These are phyloP conservation scores for Sussaba pulchella DNA, from an alignment of 2,888 invertebrate genomes.

Conservation along the genomic window DNA sequence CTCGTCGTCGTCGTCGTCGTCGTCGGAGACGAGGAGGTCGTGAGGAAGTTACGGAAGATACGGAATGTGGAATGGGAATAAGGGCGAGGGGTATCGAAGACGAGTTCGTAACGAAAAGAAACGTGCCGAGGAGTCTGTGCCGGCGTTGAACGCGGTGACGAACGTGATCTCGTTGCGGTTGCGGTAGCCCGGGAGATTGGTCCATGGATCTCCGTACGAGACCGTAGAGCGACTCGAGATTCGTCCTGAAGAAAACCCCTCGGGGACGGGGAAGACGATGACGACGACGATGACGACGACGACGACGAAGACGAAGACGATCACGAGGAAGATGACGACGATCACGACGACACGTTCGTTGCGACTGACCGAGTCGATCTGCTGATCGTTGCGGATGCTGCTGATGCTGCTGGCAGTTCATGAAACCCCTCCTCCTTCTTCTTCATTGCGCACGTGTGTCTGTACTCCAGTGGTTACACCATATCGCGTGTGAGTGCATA, in stretches of 20 bases:
- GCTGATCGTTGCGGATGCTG: slow-evolving; percentile 30
- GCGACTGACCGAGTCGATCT: slow-evolving; percentile 50
- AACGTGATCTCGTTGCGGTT: too few relatives aligned
- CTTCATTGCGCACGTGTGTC: slow-evolving; percentile 55
- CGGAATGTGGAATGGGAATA: slow-evolving; percentile 48
- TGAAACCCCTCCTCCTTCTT: slow-evolving; percentile 20
- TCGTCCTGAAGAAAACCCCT: too few relatives aligned
- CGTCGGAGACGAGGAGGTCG: too few relatives aligned
- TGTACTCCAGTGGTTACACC: slow-evolving; percentile 16
- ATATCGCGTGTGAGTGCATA: slow-evolving; percentile 40
- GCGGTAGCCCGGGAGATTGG: too few relatives aligned
- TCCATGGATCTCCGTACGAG: slow-evolving; percentile 12
- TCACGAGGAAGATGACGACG: slow-evolving; percentile 10
- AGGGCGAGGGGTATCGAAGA: slow-evolving; percentile 29
- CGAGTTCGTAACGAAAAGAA: slow-evolving; percentile 23
- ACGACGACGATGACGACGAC: too few relatives aligned
- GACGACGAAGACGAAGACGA: too few relatives aligned
- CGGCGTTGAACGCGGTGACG: slow-evolving; percentile 40
- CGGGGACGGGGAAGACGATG: too few relatives aligned
- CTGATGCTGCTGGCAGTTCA: not conserved
- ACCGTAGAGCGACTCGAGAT: too few relatives aligned
- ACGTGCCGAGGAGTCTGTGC: slow-evolving; percentile 44
- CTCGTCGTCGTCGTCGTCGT: too few relatives aligned
- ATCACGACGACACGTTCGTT: slow-evolving; percentile 56
- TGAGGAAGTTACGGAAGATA: slow-evolving; percentile 11